Percentiles rank a stretch among this genome's conserved stretches.
These are phyloP conservation scores for Nemurella pictetii DNA, from an alignment of 2,888 invertebrate genomes.

Conservation along the genomic window DNA sequence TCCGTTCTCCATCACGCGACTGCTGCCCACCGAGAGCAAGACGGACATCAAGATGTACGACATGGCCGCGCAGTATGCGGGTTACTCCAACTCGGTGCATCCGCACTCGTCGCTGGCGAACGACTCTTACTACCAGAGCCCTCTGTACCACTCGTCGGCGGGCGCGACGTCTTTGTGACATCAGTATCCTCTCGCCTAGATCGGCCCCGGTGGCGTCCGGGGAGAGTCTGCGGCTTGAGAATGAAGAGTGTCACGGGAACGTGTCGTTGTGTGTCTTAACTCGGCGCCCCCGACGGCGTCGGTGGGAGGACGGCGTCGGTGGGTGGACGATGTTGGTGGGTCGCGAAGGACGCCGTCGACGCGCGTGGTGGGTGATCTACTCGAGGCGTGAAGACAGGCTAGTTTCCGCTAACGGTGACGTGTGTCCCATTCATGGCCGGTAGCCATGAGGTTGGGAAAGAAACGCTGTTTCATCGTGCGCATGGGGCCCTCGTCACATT, in stretches of 20 bases:
- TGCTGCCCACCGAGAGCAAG: slow-evolving; percentile 86
- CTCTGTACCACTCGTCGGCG: slow-evolving; percentile 68
- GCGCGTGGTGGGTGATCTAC: neutral
- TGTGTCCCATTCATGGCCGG: neutral
- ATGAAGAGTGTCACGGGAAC: neutral
- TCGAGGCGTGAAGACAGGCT: neutral
- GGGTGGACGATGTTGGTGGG: neutral
- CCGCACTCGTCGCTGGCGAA: slow-evolving; percentile 54
- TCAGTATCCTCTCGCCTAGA: slow-evolving; percentile 83
- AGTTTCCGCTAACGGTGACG: slow-evolving; percentile 2
- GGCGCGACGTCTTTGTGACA: slow-evolving; percentile 86
- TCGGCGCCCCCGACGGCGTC: slow-evolving; percentile 3
- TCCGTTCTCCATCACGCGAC: slow-evolving; percentile 92
- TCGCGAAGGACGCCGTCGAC: neutral
- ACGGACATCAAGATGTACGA: slow-evolving; percentile 93
- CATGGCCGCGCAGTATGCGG: slow-evolving; percentile 63
- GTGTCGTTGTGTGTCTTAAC: neutral
- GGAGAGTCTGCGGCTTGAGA: neutral
- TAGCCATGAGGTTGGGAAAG: neutral
- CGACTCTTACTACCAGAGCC: slow-evolving; percentile 83
- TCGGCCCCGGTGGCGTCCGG: neutral
- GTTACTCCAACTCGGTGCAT: slow-evolving; percentile 48
- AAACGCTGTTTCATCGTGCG: neutral
- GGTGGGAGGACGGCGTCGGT: neutral
- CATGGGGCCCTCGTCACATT: slow-evolving; percentile 2